Percentiles rank a stretch among this genome's conserved stretches.
Evolutionary conservation across 2,113 vertebrate genomes (phyloP).

Genomic region (Triplophysa tibetana): DNA sequence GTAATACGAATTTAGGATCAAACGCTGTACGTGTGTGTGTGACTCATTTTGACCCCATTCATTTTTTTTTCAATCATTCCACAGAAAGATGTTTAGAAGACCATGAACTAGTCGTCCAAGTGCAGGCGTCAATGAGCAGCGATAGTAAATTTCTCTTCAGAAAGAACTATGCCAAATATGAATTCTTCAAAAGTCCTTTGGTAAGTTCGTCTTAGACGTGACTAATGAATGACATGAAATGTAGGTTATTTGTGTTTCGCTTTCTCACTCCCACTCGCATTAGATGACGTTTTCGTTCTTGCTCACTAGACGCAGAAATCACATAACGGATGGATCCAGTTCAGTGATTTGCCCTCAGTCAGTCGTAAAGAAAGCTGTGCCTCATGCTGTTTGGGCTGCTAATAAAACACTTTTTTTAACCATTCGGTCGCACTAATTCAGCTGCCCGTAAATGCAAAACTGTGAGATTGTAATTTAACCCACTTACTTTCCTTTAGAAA

Average conservation of each 20-base stretch:
- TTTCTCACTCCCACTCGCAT: neutral
- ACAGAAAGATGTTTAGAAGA: slow-evolving; percentile 94
- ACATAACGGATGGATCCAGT: slow-evolving; percentile 32
- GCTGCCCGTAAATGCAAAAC: neutral
- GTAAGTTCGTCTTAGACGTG: slow-evolving; percentile 62
- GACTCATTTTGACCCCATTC: slow-evolving; percentile 14
- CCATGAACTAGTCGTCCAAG: slow-evolving; percentile 91
- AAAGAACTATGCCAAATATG: slow-evolving; percentile 99
- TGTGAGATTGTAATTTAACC: neutral
- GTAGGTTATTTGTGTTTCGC: neutral
- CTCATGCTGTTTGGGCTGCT: slow-evolving; percentile 10
- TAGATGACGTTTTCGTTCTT: slow-evolving; percentile 26
- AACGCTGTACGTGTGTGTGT: neutral
- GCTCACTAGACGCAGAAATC: slow-evolving; percentile 32
- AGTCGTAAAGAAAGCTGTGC: slow-evolving; percentile 9
- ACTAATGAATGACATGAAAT: neutral
- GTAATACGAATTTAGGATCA: neutral
- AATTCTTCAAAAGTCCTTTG: slow-evolving; percentile 96
- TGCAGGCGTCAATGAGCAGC: slow-evolving; percentile 89
- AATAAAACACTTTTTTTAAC: slow-evolving; percentile 18
- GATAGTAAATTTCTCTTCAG: slow-evolving; percentile 95
- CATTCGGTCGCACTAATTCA: slow-evolving; percentile 22
- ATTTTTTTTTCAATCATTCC: neutral
- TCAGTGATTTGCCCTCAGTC: slow-evolving; percentile 23
- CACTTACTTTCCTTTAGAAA: too few relatives aligned